Percentiles rank a stretch among this genome's conserved stretches.
These are phyloP conservation scores for Drosophila macrospina DNA, from an alignment of 2,888 invertebrate genomes.

Conservation along the genomic window DNA sequence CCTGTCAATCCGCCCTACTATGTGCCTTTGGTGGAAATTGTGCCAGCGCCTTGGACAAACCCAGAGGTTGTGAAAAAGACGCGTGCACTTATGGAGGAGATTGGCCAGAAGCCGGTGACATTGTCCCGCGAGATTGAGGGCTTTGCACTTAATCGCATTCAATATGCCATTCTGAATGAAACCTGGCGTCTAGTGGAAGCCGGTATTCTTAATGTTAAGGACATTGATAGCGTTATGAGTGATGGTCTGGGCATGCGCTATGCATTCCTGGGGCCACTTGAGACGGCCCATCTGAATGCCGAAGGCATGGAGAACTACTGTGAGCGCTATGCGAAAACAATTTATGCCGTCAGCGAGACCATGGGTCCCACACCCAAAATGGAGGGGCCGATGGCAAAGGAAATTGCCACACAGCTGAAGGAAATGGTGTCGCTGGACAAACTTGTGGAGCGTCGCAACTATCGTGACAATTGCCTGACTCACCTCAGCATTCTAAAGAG, in stretches of 20 bases:
- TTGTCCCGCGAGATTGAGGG: conserved; percentile 95
- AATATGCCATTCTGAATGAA: conserved; percentile 97
- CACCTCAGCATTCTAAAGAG: conserved; percentile 92
- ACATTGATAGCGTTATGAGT: conserved; percentile 96
- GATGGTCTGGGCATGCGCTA: conserved; percentile 98
- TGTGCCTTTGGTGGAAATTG: conserved; percentile 96
- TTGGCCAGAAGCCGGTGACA: conserved; percentile 96
- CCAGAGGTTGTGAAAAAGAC: conserved; percentile 91
- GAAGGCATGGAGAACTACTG: conserved; percentile 91
- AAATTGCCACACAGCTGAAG: conserved; percentile 91
- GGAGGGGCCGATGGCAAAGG: conserved; percentile 88
- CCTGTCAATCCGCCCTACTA: conserved; percentile 99
- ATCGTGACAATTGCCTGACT: conserved; percentile 94
- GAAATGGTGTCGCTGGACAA: conserved; percentile 90
- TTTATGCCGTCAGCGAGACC: conserved; percentile 88
- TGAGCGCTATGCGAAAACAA: conserved; percentile 88
- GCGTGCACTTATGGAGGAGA: conserved; percentile 91
- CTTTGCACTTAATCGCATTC: conserved; percentile 96
- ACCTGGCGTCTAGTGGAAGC: conserved; percentile 94
- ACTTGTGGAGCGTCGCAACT: conserved; percentile 90
- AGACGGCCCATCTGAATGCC: conserved; percentile 97
- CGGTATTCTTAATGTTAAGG: conserved; percentile 93
- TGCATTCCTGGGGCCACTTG: conserved; percentile 97
- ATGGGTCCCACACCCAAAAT: conserved; percentile 92
- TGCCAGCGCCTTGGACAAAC: conserved; percentile 97